Percentiles rank a stretch among this genome's conserved stretches.
phyloP scores from a whole-genome alignment of 2,113 vertebrate genomes.

The Charina bottae region DNA sequence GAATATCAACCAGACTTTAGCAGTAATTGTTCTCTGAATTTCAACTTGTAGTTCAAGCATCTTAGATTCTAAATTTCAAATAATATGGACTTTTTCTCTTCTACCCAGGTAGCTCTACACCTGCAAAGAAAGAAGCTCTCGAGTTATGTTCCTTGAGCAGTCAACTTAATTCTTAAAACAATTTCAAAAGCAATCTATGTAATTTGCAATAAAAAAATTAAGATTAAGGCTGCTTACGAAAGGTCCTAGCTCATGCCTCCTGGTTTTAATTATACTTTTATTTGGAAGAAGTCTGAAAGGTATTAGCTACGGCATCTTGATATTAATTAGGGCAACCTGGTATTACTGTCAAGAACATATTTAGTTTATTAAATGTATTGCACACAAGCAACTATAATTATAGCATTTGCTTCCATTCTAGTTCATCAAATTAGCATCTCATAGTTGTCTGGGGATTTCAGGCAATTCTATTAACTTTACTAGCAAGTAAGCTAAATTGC shows the following conservation, averaged over 20 bases:
- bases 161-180: no score
- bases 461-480: neutral
- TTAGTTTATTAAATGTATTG: neutral
- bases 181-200: neutral
- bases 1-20: neutral
- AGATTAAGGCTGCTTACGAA: neutral
- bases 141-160: neutral
- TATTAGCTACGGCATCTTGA: accelerated
- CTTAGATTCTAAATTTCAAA: neutral
- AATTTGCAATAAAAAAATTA: neutral
- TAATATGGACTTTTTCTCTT: neutral
- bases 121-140: neutral
- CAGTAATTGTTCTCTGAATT: neutral
- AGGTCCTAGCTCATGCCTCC: neutral
- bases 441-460: neutral
- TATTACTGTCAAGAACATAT: neutral
- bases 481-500: neutral
- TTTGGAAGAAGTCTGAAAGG: conserved; percentile 5
- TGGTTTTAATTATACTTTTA: neutral
- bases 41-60: neutral
- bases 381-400: neutral
- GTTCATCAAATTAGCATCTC: neutral
- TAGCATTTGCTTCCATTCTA: neutral
- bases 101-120: neutral
- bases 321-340: conserved; percentile 8